Percentiles rank a stretch among this genome's conserved stretches.
These are phyloP conservation scores for Carassius carassius DNA, from an alignment of 2,113 vertebrate species.

Conservation along the genomic window DNA sequence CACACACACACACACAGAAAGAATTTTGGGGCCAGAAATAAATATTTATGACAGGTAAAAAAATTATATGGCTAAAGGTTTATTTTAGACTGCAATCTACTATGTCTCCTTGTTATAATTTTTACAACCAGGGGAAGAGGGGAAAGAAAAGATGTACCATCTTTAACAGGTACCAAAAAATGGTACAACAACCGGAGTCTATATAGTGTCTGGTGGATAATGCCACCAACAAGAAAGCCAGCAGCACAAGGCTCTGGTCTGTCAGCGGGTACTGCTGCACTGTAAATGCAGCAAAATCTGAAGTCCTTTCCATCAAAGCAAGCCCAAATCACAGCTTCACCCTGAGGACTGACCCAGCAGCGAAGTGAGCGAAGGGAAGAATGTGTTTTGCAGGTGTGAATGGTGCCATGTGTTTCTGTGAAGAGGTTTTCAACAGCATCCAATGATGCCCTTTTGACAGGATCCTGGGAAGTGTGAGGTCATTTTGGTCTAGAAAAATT, in stretches of 20 bases:
- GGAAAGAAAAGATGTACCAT: neutral
- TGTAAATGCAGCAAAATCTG: constrained; percentile 10
- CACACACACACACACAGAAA: too few relatives aligned
- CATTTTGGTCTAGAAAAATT: neutral
- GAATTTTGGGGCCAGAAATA: neutral
- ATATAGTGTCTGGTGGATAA: neutral
- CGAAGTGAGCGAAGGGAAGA: neutral
- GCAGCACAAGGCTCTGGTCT: neutral
- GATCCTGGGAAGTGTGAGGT: neutral
- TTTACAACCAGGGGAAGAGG: neutral
- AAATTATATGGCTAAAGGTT: neutral
- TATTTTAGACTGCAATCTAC: neutral
- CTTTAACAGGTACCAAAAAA: neutral
- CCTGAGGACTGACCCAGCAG: constrained; percentile 28
- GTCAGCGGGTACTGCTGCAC: neutral
- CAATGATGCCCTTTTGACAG: constrained; percentile 1
- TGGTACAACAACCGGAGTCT: neutral
- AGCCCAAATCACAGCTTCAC: constrained; percentile 4
- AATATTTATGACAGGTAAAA: neutral
- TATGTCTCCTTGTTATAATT: neutral
- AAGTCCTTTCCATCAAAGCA: constrained; percentile 23
- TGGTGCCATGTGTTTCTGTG: constrained; percentile 21
- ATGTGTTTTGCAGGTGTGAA: neutral
- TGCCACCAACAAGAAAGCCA: neutral
- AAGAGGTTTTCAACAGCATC: constrained; percentile 14